Evolutionary conservation across 2,888 invertebrate species (phyloP).

Genomic region (Tachina lurida): DNA sequence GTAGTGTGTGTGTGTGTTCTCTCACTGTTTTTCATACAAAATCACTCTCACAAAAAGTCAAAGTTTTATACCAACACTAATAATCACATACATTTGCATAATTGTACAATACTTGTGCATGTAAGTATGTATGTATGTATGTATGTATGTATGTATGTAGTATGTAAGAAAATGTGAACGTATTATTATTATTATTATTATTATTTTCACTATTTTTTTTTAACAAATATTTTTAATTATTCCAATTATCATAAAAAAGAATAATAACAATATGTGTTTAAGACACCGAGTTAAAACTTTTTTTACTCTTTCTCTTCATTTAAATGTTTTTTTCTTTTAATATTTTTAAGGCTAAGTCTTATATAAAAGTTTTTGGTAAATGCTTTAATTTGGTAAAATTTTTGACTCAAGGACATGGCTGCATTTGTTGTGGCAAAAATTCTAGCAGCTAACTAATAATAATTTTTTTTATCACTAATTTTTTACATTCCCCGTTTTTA

Average conservation of each 20-base stretch:
- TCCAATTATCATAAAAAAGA: background rate
- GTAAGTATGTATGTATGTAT: conserved; percentile 3
- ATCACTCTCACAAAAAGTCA: background rate
- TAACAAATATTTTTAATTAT: background rate
- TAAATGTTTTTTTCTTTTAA: conserved; percentile 75
- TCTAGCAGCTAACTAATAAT: background rate
- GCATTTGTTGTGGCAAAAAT: too few relatives aligned
- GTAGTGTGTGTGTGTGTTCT: background rate
- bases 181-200: background rate
- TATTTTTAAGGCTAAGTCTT: conserved; percentile 75
- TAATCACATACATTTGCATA: conserved; percentile 48
- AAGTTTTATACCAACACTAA: conserved; percentile 14
- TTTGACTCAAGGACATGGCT: conserved; percentile 79
- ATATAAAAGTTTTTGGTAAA: conserved; percentile 77
- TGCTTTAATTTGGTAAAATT: conserved; percentile 78
- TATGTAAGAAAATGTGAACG: too few relatives aligned
- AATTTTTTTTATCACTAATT: conserved; percentile 5
- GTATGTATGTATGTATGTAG: background rate
- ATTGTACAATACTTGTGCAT: conserved; percentile 32
- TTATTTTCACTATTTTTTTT: background rate
- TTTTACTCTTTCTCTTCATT: conserved; percentile 38
- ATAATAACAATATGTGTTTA: background rate
- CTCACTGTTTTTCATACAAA: background rate
- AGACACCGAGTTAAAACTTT: background rate
- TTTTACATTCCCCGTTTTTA: background rate